Evolutionary conservation across 2,113 vertebrate species (phyloP).

Genomic region (Noctilio leporinus): DNA sequence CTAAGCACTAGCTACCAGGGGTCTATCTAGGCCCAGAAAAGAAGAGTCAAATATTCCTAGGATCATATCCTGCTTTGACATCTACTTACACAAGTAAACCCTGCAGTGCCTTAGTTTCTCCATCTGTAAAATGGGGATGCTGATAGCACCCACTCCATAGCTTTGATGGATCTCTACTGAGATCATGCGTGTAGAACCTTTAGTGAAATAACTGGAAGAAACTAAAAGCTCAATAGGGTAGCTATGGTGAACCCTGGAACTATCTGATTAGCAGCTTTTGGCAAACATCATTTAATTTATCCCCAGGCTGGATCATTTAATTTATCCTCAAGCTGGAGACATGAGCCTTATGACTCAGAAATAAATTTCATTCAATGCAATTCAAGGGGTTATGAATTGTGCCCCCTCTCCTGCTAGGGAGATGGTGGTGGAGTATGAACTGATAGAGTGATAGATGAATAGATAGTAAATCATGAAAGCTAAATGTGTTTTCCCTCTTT

Average conservation of each 20-base stretch:
- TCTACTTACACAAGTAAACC: neutral
- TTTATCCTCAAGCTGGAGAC: neutral
- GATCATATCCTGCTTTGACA: neutral
- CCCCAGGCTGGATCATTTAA: neutral
- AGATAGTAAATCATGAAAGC: slow-evolving; percentile 14
- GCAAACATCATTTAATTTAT: neutral
- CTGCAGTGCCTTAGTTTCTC: neutral
- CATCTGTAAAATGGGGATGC: neutral
- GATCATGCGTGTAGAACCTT: neutral
- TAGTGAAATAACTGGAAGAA: neutral
- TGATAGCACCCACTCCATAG: neutral
- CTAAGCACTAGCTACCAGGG: neutral
- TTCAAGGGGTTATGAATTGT: neutral
- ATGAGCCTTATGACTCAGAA: neutral
- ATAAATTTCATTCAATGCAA: neutral
- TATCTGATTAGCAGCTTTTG: neutral
- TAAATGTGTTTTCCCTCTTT: neutral
- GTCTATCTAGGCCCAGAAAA: neutral
- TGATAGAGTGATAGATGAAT: neutral
- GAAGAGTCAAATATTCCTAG: neutral
- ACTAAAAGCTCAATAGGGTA: neutral
- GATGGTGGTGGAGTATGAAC: neutral
- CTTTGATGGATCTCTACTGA: neutral
- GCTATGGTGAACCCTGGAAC: neutral
- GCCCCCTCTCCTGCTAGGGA: neutral